A percentile compares a stretch with the other conserved stretches of the same genome.
Evolutionary conservation across 2,113 vertebrate species (phyloP).

Genomic region (Macrotus californicus): DNA sequence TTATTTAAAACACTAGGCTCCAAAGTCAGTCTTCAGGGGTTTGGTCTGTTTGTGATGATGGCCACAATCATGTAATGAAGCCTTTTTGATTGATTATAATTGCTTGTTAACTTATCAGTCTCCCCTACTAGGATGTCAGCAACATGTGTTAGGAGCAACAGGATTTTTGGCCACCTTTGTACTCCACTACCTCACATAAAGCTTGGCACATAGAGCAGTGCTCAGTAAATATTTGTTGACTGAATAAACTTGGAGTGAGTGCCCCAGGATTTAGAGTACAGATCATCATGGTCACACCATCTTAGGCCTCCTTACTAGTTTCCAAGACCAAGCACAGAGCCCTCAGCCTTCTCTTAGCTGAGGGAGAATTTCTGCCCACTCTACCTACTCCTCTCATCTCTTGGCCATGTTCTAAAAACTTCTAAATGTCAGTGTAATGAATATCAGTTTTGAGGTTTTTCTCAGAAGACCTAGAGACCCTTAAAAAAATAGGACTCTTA

Average conservation of each 20-base stretch:
- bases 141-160: background rate
- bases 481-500: background rate
- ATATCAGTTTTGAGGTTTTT: background rate
- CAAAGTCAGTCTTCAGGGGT: background rate
- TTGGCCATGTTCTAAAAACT: background rate
- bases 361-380: background rate
- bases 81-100: background rate
- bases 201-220: background rate
- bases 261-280: background rate
- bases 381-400: background rate
- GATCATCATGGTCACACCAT: background rate
- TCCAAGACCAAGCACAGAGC: background rate
- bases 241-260: background rate
- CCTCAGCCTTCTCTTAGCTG: background rate
- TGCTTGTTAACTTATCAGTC: background rate
- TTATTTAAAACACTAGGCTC: background rate
- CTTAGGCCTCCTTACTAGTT: background rate
- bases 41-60: background rate
- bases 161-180: background rate
- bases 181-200: background rate
- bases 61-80: background rate
- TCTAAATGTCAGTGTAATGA: background rate
- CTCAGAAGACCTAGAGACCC: background rate
- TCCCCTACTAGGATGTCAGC: background rate
- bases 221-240: background rate